phyloP scores from a whole-genome alignment of 2,113 vertebrate genomes.

The Lagopus leucura region DNA sequence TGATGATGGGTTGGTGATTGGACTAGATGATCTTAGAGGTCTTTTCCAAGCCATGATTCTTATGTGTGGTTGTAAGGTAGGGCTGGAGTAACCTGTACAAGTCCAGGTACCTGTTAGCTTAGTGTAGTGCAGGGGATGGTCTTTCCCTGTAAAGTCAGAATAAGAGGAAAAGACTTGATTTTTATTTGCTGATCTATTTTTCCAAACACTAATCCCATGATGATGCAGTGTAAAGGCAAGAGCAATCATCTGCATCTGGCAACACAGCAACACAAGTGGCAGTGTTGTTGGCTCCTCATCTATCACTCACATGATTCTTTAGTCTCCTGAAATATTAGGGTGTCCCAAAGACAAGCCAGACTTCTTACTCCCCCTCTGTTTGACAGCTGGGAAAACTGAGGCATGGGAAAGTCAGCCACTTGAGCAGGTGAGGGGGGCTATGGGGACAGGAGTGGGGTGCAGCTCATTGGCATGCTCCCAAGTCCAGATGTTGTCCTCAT shows the following conservation, averaged over 20 bases:
- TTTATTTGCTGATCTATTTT: background rate
- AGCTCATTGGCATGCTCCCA: background rate
- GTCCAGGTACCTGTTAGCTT: background rate
- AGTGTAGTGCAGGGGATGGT: background rate
- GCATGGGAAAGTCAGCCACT: rapidly evolving
- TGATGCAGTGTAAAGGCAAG: background rate
- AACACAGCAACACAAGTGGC: background rate
- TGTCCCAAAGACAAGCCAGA: background rate
- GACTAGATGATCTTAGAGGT: too few species aligned
- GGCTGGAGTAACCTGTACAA: background rate
- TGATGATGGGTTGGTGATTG: too few species aligned
- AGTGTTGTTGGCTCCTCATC: background rate
- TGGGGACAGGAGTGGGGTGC: background rate
- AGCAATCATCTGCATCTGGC: background rate
- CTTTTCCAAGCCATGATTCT: too few species aligned
- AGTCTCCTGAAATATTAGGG: background rate
- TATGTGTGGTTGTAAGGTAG: background rate
- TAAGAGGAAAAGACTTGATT: background rate
- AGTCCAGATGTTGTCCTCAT: background rate
- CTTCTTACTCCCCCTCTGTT: background rate
- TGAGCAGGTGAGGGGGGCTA: background rate
- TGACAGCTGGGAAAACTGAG: background rate
- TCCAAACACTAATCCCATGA: background rate
- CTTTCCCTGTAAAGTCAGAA: background rate
- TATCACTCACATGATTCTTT: background rate